Conservation (phyloP, 2,113 vertebrate species). For the Pelmatolapia mariae region DNA sequence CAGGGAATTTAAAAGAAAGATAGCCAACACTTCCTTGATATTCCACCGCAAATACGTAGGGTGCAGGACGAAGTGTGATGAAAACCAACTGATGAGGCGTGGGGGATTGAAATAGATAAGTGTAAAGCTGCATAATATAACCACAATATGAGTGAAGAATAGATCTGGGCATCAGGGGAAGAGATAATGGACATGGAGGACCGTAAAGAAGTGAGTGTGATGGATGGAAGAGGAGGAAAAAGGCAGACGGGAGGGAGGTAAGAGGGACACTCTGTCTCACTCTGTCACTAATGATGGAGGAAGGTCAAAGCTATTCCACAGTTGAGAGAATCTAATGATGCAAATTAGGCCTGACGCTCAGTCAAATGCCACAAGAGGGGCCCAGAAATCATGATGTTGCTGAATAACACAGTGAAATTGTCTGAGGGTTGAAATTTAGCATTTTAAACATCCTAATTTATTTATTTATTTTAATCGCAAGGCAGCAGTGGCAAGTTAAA, state of each 20-base stretch:
- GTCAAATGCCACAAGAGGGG: constrained; percentile 11
- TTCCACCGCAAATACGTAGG: not conserved
- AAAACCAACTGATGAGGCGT: not conserved
- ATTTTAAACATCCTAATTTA: not conserved
- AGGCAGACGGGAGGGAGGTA: not conserved
- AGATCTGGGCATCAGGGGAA: not conserved
- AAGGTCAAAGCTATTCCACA: constrained; percentile 62
- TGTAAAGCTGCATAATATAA: not conserved
- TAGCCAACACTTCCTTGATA: not conserved
- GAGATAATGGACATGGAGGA: constrained; percentile 27
- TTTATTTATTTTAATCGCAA: not conserved
- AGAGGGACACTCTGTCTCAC: constrained; percentile 9
- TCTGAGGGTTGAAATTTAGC: not conserved
- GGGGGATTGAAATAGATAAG: constrained; percentile 4
- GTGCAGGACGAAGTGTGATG: not conserved
- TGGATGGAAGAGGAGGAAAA: constrained; percentile 7
- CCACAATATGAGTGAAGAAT: not conserved
- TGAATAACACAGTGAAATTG: not conserved
- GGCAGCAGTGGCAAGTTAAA: not conserved
- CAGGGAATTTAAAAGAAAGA: constrained; percentile 19
- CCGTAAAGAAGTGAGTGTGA: not conserved
- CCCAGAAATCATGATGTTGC: not conserved
- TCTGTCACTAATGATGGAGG: constrained; percentile 54
- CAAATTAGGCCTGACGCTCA: constrained; percentile 47
- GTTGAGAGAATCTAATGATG: constrained; percentile 60